Base-by-base conservation (phyloP, 2,797 vertebrate species). In the Protonibea diacanthus region DNA sequence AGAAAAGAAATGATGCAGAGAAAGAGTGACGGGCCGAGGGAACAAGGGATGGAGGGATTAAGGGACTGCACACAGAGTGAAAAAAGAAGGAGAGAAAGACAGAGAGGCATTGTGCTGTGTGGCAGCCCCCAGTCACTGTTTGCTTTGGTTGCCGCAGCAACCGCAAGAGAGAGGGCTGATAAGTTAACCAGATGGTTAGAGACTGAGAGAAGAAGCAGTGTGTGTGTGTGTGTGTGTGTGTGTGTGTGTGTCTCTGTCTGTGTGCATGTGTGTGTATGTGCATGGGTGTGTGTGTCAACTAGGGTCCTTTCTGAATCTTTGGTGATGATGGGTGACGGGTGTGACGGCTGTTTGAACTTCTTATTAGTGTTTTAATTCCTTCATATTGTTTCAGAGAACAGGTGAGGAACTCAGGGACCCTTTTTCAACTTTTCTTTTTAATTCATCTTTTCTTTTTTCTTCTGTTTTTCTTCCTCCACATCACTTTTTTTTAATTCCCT, bases 171-270 rank as follows among this genome's bases (percentile, higher is more conserved):
- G 78, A 66, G 73, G 62, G 51, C 83, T 94, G 92, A 94, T 94
- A 91, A 92, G 90, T 94, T 92, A 89, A 88, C 89, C 93, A 93
- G 92, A 94, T 93, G 92, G 90, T 88, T 84, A 71, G 88, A 90
- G 87, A 90, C 80, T 33, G 51, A 61, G 65, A 69, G 77, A 71
- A 74, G 76, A 72, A 76, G 61, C 67, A 61, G 78, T 15, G 66
- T 79, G 62, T 73, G 71, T 66, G 62, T 59, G 73, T 67, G 53
- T 69, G 68, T 52, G 56, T 60, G 70, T 63, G 47, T 60, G 45
- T 76, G 72, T 66, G 42, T 59, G 62, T 57, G 68, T 64, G 61
- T 78, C 64, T 73, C 53, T 55, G 76, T 58, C 56, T 40, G 42
- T 33, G 47, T 58, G 56, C 40, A 21, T 52, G 56, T 60, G 70